phyloP scores from a whole-genome alignment of 2,797 vertebrate genomes.

The Paguma larvata region DNA sequence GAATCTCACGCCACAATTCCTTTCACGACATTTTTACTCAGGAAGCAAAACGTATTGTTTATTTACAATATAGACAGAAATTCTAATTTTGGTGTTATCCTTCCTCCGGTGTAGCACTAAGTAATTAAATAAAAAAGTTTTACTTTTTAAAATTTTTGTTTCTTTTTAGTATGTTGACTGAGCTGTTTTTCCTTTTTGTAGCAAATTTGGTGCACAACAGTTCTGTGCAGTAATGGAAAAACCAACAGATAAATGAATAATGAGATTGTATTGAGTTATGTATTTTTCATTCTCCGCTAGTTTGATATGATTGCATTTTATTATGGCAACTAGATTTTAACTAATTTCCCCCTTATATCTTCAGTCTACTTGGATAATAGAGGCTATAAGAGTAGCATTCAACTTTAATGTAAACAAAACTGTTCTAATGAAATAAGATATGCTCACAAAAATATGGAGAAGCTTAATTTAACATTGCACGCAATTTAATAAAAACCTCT shows the following conservation, averaged over 20 bases:
- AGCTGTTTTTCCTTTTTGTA: neutral
- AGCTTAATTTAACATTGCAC: conserved; percentile 57
- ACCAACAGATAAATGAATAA: neutral
- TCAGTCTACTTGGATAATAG: neutral
- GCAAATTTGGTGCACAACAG: neutral
- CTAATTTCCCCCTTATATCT: neutral
- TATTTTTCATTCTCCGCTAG: neutral
- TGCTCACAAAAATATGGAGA: conserved; percentile 65
- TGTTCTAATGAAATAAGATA: conserved; percentile 52
- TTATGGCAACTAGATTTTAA: neutral
- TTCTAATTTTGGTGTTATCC: neutral
- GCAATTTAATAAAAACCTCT: conserved; percentile 45
- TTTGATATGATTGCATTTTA: conserved; percentile 7
- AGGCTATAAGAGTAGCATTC: neutral
- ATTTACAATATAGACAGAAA: neutral
- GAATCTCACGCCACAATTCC: neutral
- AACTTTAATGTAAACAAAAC: conserved; percentile 50
- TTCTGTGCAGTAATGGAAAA: neutral
- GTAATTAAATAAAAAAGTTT: neutral
- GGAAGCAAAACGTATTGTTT: neutral
- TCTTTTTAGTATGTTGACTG: neutral
- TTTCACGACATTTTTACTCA: neutral
- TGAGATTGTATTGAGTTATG: neutral
- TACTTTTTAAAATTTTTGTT: neutral
- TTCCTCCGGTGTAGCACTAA: neutral